phyloP scores from a whole-genome alignment of 2,113 vertebrate species.

The Ia io region DNA sequence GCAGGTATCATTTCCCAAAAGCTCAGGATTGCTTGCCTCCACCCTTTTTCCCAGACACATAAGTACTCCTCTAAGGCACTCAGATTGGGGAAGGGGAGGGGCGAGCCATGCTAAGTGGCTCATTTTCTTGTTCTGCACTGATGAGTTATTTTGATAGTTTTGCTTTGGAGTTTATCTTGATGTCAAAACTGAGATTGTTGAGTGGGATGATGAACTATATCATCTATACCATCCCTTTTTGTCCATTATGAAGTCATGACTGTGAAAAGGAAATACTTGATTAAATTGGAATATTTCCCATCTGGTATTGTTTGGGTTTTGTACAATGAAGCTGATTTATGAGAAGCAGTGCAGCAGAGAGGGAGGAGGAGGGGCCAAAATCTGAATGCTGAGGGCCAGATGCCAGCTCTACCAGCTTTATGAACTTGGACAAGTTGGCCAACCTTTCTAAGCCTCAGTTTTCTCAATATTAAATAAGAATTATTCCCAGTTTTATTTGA shows the following conservation, averaged over 20 bases:
- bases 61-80: neutral
- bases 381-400: neutral
- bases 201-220: neutral
- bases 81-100: too few relatives aligned
- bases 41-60: neutral
- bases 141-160: neutral
- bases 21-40: neutral
- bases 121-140: neutral
- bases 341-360: fast-evolving
- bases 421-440: neutral
- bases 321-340: neutral
- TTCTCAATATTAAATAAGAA: neutral
- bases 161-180: neutral
- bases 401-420: neutral
- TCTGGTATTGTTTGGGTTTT: neutral
- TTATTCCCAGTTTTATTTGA: neutral
- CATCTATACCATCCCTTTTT: neutral
- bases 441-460: neutral
- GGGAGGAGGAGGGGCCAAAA: fast-evolving
- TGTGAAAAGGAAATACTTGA: neutral
- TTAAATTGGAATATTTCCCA: neutral
- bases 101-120: neutral
- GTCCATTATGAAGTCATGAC: neutral
- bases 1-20: neutral
- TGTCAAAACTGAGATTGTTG: neutral